Evolutionary conservation across 2,888 invertebrate genomes (phyloP).

Genomic region (Dugesia japonica): DNA sequence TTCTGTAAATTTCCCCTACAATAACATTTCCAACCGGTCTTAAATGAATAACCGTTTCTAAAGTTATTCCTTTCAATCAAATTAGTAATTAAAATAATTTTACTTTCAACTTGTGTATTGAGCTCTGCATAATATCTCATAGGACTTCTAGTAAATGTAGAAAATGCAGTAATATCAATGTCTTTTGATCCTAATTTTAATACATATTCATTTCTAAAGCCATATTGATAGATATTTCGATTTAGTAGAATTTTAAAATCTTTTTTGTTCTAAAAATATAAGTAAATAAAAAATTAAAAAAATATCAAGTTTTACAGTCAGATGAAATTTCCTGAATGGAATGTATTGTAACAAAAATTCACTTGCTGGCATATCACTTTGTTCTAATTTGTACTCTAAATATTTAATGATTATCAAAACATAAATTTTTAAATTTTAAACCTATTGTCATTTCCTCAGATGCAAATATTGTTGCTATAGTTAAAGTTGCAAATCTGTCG

Average conservation of each 20-base stretch:
- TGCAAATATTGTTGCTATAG: background rate
- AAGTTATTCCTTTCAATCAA: background rate
- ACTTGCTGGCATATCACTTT: background rate
- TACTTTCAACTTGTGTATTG: background rate
- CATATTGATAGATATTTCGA: background rate
- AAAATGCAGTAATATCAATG: background rate
- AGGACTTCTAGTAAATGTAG: background rate
- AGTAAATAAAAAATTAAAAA: background rate
- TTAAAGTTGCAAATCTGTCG: background rate
- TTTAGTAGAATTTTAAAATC: background rate
- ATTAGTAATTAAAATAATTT: background rate
- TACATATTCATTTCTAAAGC: background rate
- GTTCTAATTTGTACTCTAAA: background rate
- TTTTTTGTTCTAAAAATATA: background rate
- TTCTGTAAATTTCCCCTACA: background rate
- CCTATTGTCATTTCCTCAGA: background rate
- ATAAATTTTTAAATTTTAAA: background rate
- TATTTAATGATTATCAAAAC: too few relatives aligned
- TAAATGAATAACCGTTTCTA: background rate
- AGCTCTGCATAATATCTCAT: background rate
- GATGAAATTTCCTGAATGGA: background rate
- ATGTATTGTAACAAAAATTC: background rate
- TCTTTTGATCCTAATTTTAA: background rate
- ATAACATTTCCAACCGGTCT: background rate
- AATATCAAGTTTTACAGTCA: background rate